Base-by-base conservation (phyloP, 2,797 vertebrate species). In the Poeciliopsis paucimaculata region DNA sequence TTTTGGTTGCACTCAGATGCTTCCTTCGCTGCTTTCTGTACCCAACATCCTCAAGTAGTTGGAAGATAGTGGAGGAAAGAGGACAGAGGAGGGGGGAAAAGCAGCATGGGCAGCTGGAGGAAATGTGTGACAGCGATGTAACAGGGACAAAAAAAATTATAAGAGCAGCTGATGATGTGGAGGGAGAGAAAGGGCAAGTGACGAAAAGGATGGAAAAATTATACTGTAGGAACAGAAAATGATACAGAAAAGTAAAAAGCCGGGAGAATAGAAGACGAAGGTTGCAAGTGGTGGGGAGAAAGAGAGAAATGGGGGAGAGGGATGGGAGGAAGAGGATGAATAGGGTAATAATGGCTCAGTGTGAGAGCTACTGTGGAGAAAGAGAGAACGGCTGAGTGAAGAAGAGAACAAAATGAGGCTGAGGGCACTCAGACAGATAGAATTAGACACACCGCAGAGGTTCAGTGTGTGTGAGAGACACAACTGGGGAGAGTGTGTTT, bases 401-500 rank as follows among this genome's bases (percentile, higher is more conserved):
- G 92, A 94, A 93, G 90, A 91, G 92, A 95, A 92, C 90, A 93
- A 92, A 94, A 95, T 94, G 92, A 95, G 92, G 91, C 92, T 92
- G 89, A 94, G 93, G 91, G 93, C 92, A 94, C 93, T 94, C 92
- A 95, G 92, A 93, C 92, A 93, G 92, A 95, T 92, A 92, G 93
- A 94, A 94, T 95, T 94, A 94, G 93, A 93, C 92, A 91, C 91
- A 93, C 90, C 78, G 82, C 91, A 89, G 87, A 91, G 91, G 87
- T 82, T 91, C 75, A n/a, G 64, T 75, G 80, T 90, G 87, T 82
- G 73, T 36, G 34, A 49, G 45, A 36, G 41, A 53, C 55, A 81
- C 20, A 79, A 36, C 70, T 31, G 26, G 73, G 20, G 78, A 71
- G 75, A 79, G 76, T 28, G 60, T 47, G 51, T 84, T 53, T 83